phyloP scores from a whole-genome alignment of 2,113 vertebrate genomes.

The Hydrolagus affinis region DNA sequence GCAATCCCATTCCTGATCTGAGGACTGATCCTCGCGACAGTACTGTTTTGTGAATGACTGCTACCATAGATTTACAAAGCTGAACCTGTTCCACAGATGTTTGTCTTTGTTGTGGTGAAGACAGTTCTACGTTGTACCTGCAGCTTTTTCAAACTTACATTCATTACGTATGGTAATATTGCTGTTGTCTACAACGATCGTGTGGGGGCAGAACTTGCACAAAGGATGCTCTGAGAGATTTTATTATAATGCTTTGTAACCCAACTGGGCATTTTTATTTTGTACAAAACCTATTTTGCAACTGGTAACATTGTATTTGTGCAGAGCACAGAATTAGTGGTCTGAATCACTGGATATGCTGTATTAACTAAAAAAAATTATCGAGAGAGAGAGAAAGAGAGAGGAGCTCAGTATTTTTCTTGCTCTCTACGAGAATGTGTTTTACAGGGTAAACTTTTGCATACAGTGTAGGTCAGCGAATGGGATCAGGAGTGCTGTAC shows the following conservation, averaged over 20 bases:
- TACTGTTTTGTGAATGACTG: neutral
- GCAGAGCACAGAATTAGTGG: neutral
- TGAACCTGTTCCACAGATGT: constrained; percentile 12
- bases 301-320: neutral
- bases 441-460: too few species aligned
- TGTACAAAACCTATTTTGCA: constrained; percentile 1
- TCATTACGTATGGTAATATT: constrained; percentile 9
- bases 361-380: too few species aligned
- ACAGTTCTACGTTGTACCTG: constrained; percentile 11
- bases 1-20: neutral
- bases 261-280: neutral
- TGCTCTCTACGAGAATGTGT: too few species aligned
- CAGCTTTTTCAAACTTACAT: neutral
- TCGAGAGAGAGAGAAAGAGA: too few species aligned
- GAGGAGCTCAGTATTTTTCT: too few species aligned
- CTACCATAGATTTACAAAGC: constrained; percentile 26
- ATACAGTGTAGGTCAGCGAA: too few species aligned
- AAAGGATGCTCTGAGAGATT: neutral
- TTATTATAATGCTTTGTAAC: neutral
- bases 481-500: too few species aligned
- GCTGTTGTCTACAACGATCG: neutral
- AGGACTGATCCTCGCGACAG: neutral
- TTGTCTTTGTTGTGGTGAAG: neutral
- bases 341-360: neutral
- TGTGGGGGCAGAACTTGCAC: neutral